A percentile compares a stretch with the other conserved stretches of the same genome.
Evolutionary conservation across 1,140 invertebrate genomes (phyloP).

Genomic region (Drosophila albomicans): DNA sequence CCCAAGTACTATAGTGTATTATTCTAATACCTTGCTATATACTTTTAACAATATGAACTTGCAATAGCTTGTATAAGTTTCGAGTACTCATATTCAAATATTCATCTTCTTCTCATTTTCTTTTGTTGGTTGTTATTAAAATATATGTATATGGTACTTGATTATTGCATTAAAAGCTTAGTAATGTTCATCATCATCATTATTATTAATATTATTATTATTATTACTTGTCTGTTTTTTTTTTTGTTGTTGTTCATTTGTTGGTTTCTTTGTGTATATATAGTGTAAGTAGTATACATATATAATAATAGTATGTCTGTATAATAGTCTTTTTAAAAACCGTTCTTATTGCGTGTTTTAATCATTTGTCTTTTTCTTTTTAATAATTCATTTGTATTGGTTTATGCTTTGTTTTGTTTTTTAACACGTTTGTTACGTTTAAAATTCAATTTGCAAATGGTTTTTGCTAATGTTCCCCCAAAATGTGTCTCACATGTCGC

Average conservation of each 20-base stretch:
- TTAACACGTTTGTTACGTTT: conserved; percentile 74
- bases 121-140: conserved; percentile 56
- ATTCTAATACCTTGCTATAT: conserved; percentile 33
- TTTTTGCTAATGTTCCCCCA: conserved; percentile 78
- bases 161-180: conserved; percentile 83
- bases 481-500: conserved; percentile 81
- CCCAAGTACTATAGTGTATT: conserved; percentile 39
- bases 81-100: conserved; percentile 29
- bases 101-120: conserved; percentile 11
- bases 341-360: conserved; percentile 70
- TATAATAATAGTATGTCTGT: conserved; percentile 50
- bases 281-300: conserved; percentile 41
- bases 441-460: conserved; percentile 79
- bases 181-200: conserved; percentile 64
- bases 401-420: conserved; percentile 18
- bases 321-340: conserved; percentile 82
- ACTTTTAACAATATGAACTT: conserved; percentile 41
- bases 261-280: conserved; percentile 58
- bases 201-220: conserved; percentile 11
- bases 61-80: conserved; percentile 44
- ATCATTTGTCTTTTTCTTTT: conserved; percentile 29
- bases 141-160: conserved; percentile 72
- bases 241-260: no score
- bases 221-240: conserved; percentile 26
- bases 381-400: not conserved